Evolutionary conservation across 2,888 invertebrate genomes (phyloP).

Genomic region (Apamea sordens): DNA sequence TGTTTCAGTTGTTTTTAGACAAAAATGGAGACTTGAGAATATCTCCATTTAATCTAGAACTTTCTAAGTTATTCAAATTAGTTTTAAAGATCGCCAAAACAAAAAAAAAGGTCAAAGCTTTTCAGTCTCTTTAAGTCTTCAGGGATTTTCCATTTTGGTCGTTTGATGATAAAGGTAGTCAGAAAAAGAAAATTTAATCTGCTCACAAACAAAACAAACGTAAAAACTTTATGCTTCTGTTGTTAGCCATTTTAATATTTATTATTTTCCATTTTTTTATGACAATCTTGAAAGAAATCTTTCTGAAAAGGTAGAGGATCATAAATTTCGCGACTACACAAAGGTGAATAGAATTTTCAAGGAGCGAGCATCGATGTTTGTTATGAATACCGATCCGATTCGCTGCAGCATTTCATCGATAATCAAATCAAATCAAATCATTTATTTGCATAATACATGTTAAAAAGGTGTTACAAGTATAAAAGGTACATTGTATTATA

Average conservation of each 20-base stretch:
- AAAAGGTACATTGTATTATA: too few relatives aligned
- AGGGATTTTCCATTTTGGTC: conserved; percentile 20
- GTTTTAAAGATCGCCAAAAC: conserved; percentile 20
- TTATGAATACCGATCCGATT: neutral
- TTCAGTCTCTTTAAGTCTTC: conserved; percentile 15
- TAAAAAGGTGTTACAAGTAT: too few relatives aligned
- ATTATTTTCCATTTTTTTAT: conserved; percentile 11
- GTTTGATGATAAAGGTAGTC: neutral
- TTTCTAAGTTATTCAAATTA: conserved; percentile 34
- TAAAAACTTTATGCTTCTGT: conserved; percentile 22
- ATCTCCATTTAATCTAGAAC: conserved; percentile 30
- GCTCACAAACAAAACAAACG: conserved; percentile 17
- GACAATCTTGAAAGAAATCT: neutral
- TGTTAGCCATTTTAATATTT: conserved; percentile 12
- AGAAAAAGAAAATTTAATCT: neutral
- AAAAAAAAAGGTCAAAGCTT: conserved; percentile 21
- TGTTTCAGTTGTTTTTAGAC: neutral
- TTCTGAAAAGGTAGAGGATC: neutral
- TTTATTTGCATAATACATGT: too few relatives aligned
- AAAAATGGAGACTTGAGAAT: conserved; percentile 20
- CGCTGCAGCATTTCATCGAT: conserved; percentile 8
- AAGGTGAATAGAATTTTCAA: conserved; percentile 15
- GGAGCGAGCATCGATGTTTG: neutral
- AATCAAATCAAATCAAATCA: too few relatives aligned
- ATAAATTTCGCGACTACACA: conserved; percentile 9